Evolutionary conservation across 2,888 invertebrate genomes (phyloP).

Genomic region (Embidobia sp.): DNA sequence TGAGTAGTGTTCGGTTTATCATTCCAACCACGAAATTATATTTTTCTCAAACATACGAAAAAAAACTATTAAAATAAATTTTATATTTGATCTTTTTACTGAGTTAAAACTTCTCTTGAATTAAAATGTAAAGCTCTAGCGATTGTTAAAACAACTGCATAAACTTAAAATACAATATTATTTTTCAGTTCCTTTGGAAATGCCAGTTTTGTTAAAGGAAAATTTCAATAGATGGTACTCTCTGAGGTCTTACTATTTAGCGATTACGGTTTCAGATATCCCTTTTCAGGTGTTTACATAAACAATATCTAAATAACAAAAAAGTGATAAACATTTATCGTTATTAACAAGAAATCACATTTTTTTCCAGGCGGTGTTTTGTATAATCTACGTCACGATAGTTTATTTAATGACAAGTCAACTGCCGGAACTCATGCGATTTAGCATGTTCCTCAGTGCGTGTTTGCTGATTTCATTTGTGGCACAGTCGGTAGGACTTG

Average conservation of each 20-base stretch:
- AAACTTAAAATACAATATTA: too few species aligned
- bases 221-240: conserved; percentile 99
- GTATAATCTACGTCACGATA: conserved; percentile 94
- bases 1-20: too few species aligned
- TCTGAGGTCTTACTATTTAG: conserved; percentile 95
- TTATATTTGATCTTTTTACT: too few species aligned
- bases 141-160: too few species aligned
- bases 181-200: conserved; percentile 93
- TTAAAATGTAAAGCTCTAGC: too few species aligned
- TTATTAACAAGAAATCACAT: background rate
- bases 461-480: conserved; percentile 96
- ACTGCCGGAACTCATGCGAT: conserved; percentile 91
- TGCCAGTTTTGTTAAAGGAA: conserved; percentile 96
- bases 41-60: too few species aligned
- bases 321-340: too few species aligned
- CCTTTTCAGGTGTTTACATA: conserved; percentile 99
- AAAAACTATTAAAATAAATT: too few species aligned
- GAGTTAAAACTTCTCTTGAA: too few species aligned
- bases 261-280: conserved; percentile 97
- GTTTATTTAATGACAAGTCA: conserved; percentile 98
- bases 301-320: conserved; percentile 69
- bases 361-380: conserved; percentile 91
- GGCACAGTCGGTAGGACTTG: conserved; percentile 96
- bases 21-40: too few species aligned
- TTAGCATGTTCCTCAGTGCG: conserved; percentile 93